Evolutionary conservation across 2,888 invertebrate genomes (phyloP).

Genomic region (Macrosoma leucophasiata): DNA sequence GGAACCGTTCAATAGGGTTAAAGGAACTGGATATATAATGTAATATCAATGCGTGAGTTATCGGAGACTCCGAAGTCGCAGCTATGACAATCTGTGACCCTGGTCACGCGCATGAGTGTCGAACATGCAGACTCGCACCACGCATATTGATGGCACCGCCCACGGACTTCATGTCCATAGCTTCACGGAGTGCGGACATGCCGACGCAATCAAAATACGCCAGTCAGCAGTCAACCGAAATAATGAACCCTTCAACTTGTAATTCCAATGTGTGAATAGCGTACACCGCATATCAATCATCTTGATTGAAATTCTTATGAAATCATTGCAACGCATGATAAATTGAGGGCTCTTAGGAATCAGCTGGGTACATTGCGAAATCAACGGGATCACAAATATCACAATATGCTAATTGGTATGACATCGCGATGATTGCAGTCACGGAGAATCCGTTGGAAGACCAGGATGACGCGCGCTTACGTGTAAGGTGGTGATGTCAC

Average conservation of each 20-base stretch:
- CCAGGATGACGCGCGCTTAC: slow-evolving; percentile 60
- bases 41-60: slow-evolving; percentile 61
- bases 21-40: slow-evolving; percentile 55
- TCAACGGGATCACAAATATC: slow-evolving; percentile 1
- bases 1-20: slow-evolving; percentile 63
- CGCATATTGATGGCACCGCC: slow-evolving; percentile 59
- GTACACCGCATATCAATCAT: too few relatives aligned
- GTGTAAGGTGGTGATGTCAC: slow-evolving; percentile 59
- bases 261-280: too few relatives aligned
- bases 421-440: slow-evolving; percentile 51
- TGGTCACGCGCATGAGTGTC: slow-evolving; percentile 50
- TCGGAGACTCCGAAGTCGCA: slow-evolving; percentile 56
- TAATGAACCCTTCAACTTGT: slow-evolving; percentile 25
- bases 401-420: slow-evolving; percentile 49
- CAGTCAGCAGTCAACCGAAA: slow-evolving; percentile 28
- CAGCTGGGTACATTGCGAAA: slow-evolving; percentile 1
- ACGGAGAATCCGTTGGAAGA: slow-evolving; percentile 43
- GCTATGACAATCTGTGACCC: slow-evolving; percentile 54
- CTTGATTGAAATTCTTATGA: too few relatives aligned
- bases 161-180: slow-evolving; percentile 43
- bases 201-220: slow-evolving; percentile 36
- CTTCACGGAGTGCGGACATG: slow-evolving; percentile 40
- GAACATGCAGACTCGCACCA: slow-evolving; percentile 42
- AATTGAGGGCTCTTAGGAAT: too few relatives aligned
- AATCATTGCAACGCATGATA: neutral